Conservation (phyloP, 2,888 invertebrate genomes). For the Tetropium fuscum region DNA sequence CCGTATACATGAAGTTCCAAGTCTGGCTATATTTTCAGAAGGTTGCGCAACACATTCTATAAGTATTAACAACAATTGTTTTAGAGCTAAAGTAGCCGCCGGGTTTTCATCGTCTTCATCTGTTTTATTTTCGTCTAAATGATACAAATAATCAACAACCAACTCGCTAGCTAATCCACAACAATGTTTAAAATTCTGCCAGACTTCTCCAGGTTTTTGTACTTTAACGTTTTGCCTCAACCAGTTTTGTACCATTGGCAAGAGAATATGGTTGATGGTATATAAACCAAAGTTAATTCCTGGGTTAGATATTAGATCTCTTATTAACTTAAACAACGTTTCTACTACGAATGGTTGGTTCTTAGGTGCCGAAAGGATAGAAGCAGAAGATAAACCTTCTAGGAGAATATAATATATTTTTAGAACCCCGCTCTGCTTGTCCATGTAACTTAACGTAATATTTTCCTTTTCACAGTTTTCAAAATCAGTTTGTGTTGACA, state of each 20-base stretch:
- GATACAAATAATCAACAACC: conserved; percentile 86
- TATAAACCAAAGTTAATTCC: conserved; percentile 92
- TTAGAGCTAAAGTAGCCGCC: conserved; percentile 82
- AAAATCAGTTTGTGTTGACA: conserved; percentile 68
- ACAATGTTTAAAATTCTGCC: conserved; percentile 94
- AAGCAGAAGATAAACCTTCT: conserved; percentile 86
- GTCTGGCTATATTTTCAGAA: conserved; percentile 88
- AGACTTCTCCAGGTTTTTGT: conserved; percentile 80
- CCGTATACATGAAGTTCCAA: conserved; percentile 92
- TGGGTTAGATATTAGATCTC: conserved; percentile 81
- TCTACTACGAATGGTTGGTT: conserved; percentile 90
- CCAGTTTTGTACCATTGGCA: conserved; percentile 96
- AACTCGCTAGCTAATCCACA: conserved; percentile 93
- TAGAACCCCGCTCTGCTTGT: conserved; percentile 84
- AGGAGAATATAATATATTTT: conserved; percentile 92
- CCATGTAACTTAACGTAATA: conserved; percentile 75
- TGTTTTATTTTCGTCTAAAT: conserved; percentile 70
- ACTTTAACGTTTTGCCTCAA: conserved; percentile 75
- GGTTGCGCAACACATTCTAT: conserved; percentile 93
- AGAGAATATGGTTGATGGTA: conserved; percentile 90
- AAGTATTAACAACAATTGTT: conserved; percentile 86
- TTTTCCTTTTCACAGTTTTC: conserved; percentile 66
- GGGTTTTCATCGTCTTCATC: conserved; percentile 61
- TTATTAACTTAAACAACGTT: conserved; percentile 85
- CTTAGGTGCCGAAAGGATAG: conserved; percentile 81